These are phyloP conservation scores for Myoxocephalus aenaeus DNA, from an alignment of 2,797 vertebrate species.

Conservation along the genomic window DNA sequence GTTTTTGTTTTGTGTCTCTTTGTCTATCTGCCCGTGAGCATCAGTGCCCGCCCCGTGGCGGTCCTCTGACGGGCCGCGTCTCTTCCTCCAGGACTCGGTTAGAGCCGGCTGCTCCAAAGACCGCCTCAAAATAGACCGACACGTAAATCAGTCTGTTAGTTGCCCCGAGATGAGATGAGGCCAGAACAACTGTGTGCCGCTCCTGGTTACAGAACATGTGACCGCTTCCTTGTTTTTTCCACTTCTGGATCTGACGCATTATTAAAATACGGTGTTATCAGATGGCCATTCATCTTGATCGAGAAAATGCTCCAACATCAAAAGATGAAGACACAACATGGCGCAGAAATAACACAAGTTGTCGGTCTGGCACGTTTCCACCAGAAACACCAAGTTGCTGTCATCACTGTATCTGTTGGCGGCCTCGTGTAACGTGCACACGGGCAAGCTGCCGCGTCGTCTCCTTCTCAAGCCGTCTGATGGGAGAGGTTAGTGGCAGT, in stretches of 20 bases:
- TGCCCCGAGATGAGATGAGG: background rate
- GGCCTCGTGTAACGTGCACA: background rate
- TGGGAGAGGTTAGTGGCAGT: too few relatives aligned
- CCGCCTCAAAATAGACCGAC: background rate
- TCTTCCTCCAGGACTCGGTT: conserved; percentile 56
- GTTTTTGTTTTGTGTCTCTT: conserved; percentile 3
- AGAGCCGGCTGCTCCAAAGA: background rate
- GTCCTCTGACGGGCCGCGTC: conserved; percentile 44
- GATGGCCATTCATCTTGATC: background rate
- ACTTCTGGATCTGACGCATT: background rate
- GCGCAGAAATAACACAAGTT: background rate
- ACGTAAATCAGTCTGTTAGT: background rate
- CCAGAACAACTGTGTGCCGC: too few relatives aligned
- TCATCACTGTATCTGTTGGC: background rate
- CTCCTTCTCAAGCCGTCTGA: background rate
- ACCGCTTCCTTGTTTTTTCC: conserved; percentile 6
- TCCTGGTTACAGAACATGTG: background rate
- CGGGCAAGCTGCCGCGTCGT: background rate
- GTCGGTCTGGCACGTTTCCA: background rate
- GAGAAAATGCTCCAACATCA: background rate
- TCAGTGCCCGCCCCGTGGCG: conserved; percentile 62
- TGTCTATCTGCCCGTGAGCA: conserved; percentile 41
- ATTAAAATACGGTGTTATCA: background rate
- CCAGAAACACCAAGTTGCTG: background rate
- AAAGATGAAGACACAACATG: background rate